Percentiles rank a stretch among this genome's conserved stretches.
phyloP scores from a whole-genome alignment of 2,888 invertebrate genomes.

The Pteria penguin region DNA sequence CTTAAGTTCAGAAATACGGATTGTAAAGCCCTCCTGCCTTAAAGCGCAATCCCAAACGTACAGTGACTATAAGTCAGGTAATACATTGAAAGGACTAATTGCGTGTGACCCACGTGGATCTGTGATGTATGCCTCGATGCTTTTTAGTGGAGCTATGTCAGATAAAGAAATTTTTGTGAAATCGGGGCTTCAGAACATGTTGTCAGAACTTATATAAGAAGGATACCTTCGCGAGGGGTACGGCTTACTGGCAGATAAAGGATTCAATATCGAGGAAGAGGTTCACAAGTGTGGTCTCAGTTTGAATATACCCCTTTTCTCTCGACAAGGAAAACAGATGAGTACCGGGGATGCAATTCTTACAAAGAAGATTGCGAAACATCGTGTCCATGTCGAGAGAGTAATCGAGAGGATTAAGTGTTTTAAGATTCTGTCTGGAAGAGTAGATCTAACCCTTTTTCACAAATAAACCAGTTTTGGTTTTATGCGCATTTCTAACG shows the following conservation, averaged over 20 bases:
- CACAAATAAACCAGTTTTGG: constrained; percentile 27
- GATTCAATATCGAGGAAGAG: constrained; percentile 26
- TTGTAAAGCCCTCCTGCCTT: constrained; percentile 22
- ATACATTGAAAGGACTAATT: too few species aligned
- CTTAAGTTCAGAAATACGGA: constrained; percentile 36
- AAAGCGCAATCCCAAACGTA: constrained; percentile 22
- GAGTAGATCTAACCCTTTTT: background rate
- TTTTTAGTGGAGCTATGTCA: constrained; percentile 32
- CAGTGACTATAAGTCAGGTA: too few species aligned
- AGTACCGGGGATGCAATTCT: too few species aligned
- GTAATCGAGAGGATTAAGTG: constrained; percentile 11
- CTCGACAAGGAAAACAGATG: too few species aligned
- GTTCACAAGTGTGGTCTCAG: background rate
- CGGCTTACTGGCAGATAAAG: constrained; percentile 34
- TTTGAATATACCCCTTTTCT: constrained; percentile 33
- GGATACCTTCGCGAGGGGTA: too few species aligned
- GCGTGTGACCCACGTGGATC: constrained; percentile 39
- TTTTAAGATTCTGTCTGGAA: constrained; percentile 24
- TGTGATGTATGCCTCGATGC: too few species aligned
- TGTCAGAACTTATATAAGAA: too few species aligned
- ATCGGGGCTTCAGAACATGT: too few species aligned
- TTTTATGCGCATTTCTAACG: too few species aligned
- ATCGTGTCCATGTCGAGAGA: too few species aligned
- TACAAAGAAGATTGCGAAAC: too few species aligned
- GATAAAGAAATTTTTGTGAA: constrained; percentile 31